These are phyloP conservation scores for Leptoclinus maculatus DNA, from an alignment of 2,797 vertebrate genomes.

Conservation along the genomic window DNA sequence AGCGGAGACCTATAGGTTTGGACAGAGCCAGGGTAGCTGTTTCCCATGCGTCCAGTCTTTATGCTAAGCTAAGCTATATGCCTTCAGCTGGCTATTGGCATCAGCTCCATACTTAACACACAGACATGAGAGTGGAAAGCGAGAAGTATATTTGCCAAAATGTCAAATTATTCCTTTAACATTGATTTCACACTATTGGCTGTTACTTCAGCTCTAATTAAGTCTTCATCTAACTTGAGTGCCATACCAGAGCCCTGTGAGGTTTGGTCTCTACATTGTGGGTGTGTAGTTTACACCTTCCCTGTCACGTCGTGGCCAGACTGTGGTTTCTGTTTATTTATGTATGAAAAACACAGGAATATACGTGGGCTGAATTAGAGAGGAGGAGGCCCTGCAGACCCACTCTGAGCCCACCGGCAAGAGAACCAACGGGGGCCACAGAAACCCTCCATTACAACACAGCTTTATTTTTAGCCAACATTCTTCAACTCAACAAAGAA, in stretches of 20 bases:
- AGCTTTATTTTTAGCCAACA: slow-evolving; percentile 64
- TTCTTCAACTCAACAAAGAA: slow-evolving; percentile 66
- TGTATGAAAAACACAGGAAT: slow-evolving; percentile 57
- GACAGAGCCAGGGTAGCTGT: background rate
- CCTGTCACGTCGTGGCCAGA: slow-evolving; percentile 32
- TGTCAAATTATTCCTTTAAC: slow-evolving; percentile 9
- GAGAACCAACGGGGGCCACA: slow-evolving; percentile 47
- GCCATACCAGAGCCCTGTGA: slow-evolving; percentile 23
- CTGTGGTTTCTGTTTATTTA: slow-evolving; percentile 73
- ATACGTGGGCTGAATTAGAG: slow-evolving; percentile 48
- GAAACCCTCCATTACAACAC: slow-evolving; percentile 59
- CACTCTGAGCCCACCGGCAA: slow-evolving; percentile 54
- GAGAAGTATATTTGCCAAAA: background rate
- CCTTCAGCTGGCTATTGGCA: background rate
- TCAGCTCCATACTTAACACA: background rate
- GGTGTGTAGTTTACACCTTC: slow-evolving; percentile 65
- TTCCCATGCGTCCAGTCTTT: background rate
- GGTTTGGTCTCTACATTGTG: slow-evolving; percentile 28
- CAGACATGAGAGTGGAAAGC: background rate
- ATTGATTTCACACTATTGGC: slow-evolving; percentile 15
- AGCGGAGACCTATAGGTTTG: background rate
- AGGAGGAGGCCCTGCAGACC: slow-evolving; percentile 44
- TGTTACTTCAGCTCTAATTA: slow-evolving; percentile 1
- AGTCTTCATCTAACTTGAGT: slow-evolving; percentile 14
- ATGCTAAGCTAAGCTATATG: background rate